Conservation (phyloP, 2,113 vertebrate species). For the Rhineura floridana region DNA sequence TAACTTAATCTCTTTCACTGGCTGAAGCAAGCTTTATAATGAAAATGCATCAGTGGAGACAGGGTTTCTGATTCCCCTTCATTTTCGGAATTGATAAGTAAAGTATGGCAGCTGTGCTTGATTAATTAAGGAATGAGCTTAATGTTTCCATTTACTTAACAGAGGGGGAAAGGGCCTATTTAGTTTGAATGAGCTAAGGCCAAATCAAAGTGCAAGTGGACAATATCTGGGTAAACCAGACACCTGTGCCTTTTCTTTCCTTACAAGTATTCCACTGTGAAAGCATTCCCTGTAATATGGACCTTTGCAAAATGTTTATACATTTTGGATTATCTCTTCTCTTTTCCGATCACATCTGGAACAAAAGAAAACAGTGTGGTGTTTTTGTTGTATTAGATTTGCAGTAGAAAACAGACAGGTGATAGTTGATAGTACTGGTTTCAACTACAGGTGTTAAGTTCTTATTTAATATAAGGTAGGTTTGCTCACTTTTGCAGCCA, state of each 20-base stretch:
- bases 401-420: neutral
- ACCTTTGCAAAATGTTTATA: conserved; percentile 8
- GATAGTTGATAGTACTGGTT: neutral
- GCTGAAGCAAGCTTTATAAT: conserved; percentile 24
- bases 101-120: conserved; percentile 9
- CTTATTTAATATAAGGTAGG: too few relatives aligned
- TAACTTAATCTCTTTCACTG: neutral
- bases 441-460: too few relatives aligned
- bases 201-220: conserved; percentile 9
- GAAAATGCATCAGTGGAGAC: neutral
- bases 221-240: conserved; percentile 1
- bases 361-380: neutral
- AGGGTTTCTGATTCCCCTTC: conserved; percentile 3
- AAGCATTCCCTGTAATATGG: neutral
- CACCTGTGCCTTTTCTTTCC: neutral
- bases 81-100: neutral
- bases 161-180: conserved; percentile 11
- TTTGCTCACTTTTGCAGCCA: too few relatives aligned
- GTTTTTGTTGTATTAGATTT: too few relatives aligned
- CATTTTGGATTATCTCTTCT: conserved; percentile 11
- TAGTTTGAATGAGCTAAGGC: conserved; percentile 22
- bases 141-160: conserved; percentile 2
- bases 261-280: too few relatives aligned
- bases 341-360: neutral
- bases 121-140: conserved; percentile 10